Conservation (phyloP, 2,888 invertebrate species). For the Meganola albula region DNA sequence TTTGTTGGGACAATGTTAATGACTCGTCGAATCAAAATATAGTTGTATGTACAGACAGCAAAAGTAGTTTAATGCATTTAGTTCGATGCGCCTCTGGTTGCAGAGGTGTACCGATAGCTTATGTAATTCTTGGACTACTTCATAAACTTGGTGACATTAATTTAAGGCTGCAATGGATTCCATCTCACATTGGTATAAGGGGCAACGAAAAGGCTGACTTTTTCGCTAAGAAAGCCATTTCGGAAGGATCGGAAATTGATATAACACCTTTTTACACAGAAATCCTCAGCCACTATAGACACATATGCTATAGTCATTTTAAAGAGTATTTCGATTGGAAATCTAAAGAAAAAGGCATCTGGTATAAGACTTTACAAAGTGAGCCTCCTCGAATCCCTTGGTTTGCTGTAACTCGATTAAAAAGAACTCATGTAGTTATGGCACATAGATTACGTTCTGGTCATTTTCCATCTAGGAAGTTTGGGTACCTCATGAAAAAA, state of each 20-base stretch:
- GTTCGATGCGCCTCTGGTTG: conserved; percentile 2
- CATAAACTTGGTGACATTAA: conserved; percentile 1
- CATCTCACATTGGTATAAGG: not conserved
- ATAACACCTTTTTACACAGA: not conserved
- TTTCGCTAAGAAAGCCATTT: not conserved
- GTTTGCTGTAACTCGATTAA: not conserved
- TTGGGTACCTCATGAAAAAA: conserved; percentile 2
- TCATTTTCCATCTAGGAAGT: conserved; percentile 4
- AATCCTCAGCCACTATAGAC: not conserved
- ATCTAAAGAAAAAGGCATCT: conserved; percentile 1
- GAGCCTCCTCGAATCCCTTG: conserved; percentile 4
- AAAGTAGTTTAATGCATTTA: not conserved
- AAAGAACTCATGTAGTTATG: not conserved
- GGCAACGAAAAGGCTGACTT: conserved; percentile 1
- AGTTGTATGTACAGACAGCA: not conserved
- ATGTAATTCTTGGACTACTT: not conserved
- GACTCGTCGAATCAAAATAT: not conserved
- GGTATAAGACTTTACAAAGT: conserved; percentile 1
- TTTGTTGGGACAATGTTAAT: not conserved
- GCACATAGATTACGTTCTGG: conserved; percentile 6
- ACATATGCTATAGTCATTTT: not conserved
- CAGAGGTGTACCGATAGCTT: conserved; percentile 4
- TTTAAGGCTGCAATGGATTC: conserved; percentile 1
- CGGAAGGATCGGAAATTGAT: not conserved
- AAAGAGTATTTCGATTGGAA: conserved; percentile 1